Evolutionary conservation across 2,888 invertebrate genomes (phyloP).

Genomic region (Eudemis profundana): DNA sequence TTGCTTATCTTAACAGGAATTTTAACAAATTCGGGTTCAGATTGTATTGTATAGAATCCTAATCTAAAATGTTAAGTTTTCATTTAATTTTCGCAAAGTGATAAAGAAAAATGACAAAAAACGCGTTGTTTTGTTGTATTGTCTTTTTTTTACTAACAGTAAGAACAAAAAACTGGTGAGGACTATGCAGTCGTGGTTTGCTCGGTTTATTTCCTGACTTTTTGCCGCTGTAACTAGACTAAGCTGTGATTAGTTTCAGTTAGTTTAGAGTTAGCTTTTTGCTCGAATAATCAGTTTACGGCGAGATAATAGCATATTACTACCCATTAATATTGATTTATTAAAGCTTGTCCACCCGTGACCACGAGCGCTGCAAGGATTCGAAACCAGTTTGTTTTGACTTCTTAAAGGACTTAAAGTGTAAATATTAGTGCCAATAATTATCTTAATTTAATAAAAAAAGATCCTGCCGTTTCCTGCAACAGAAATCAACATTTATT

Average conservation of each 20-base stretch:
- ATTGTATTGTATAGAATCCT: no score
- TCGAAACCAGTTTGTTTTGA: background rate
- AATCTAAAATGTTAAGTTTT: no score
- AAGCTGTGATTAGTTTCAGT: conserved; percentile 40
- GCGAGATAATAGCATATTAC: background rate
- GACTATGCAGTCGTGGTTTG: conserved; percentile 28
- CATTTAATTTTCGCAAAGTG: no score
- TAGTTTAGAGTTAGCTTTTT: conserved; percentile 22
- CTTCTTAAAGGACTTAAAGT: no score
- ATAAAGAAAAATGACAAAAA: no score
- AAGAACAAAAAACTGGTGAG: background rate
- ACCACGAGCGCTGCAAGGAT: background rate
- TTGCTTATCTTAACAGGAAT: no score
- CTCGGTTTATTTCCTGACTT: conserved; percentile 31
- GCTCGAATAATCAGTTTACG: conserved; percentile 10
- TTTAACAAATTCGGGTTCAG: no score
- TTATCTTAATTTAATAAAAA: no score
- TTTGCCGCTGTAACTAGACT: conserved; percentile 24
- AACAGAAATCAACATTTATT: no score
- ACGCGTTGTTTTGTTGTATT: background rate
- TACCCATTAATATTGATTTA: background rate
- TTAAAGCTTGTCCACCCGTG: background rate
- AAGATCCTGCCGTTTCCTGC: no score
- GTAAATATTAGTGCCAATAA: no score
- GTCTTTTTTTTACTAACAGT: background rate